Percentiles rank a stretch among this genome's conserved stretches.
Conservation (phyloP, 2,113 vertebrate species). For the Hydropotes inermis region DNA sequence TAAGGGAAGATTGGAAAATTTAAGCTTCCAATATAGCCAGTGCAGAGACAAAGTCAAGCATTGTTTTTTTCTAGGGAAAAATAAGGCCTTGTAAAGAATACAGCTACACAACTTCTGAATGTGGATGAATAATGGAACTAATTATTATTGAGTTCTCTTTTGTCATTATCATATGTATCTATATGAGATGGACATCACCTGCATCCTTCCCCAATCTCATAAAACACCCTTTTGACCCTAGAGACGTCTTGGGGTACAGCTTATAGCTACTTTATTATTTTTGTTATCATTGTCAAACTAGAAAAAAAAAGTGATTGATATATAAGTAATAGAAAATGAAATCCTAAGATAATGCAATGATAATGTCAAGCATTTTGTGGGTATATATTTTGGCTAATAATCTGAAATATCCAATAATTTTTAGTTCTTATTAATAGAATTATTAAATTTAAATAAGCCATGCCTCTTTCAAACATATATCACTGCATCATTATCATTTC, state of each 20-base stretch:
- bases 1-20: background rate
- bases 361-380: background rate
- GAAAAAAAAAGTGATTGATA: background rate
- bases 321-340: background rate
- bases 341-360: background rate
- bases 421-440: background rate
- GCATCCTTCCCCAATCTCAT: background rate
- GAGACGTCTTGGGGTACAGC: background rate
- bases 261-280: background rate
- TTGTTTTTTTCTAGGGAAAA: background rate
- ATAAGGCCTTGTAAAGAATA: background rate
- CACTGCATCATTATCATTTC: background rate
- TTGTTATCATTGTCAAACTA: background rate
- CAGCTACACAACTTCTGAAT: background rate
- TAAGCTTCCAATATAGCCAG: background rate
- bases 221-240: background rate
- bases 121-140: background rate
- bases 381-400: background rate
- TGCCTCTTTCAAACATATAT: background rate
- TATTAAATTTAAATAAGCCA: background rate
- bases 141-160: background rate
- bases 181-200: background rate
- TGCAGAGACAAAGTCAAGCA: background rate
- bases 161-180: background rate
- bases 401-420: background rate